Evolutionary conservation across 2,888 invertebrate species (phyloP).

Genomic region (Machimus rusticus): DNA sequence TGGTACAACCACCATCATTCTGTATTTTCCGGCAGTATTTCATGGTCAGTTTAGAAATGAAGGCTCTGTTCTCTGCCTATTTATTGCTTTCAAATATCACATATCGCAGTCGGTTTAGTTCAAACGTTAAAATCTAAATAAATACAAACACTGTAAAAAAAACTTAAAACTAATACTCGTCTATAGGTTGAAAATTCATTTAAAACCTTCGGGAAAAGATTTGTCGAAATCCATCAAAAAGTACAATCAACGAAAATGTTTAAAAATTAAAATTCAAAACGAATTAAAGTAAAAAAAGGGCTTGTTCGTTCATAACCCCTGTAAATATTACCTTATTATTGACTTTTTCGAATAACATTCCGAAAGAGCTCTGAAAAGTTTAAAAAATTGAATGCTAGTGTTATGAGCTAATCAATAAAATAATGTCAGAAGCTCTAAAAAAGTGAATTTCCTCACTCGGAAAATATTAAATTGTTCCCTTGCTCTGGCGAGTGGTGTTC

Average conservation of each 20-base stretch:
- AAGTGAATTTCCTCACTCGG: background rate
- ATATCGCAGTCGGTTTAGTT: too few species aligned
- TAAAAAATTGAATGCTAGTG: background rate
- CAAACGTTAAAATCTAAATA: too few species aligned
- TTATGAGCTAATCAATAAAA: background rate
- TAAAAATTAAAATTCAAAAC: too few species aligned
- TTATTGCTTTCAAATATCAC: too few species aligned
- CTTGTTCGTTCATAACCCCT: too few species aligned
- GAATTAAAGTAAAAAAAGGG: background rate
- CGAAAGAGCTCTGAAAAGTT: background rate
- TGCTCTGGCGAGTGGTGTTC: background rate
- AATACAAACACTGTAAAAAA: too few species aligned
- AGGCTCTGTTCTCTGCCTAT: too few species aligned
- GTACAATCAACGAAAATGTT: background rate
- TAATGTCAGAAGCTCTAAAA: background rate
- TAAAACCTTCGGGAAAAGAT: background rate
- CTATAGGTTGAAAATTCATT: too few species aligned
- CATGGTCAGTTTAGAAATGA: too few species aligned
- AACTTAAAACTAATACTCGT: too few species aligned
- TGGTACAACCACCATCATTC: too few species aligned
- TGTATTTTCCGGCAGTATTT: too few species aligned
- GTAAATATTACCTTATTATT: background rate
- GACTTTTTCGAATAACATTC: background rate
- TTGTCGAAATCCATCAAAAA: background rate
- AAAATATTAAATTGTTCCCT: constrained; percentile 9